Percentiles rank a stretch among this genome's conserved stretches.
Evolutionary conservation across 2,797 vertebrate species (phyloP).

Genomic region (Amblyopsis hoosieri): DNA sequence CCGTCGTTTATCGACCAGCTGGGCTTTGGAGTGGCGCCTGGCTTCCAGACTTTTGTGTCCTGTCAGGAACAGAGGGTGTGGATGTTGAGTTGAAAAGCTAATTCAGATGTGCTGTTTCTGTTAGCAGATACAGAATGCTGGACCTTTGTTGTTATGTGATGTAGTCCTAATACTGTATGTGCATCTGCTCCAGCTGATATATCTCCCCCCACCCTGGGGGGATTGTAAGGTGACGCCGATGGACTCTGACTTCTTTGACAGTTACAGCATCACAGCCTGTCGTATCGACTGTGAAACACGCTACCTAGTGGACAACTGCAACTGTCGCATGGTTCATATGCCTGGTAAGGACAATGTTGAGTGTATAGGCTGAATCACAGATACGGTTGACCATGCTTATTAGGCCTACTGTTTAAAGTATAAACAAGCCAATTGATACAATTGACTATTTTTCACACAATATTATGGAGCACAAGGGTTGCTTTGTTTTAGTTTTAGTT

Average conservation of each 20-base stretch:
- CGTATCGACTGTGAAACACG: slow-evolving; percentile 98
- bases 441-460: not conserved
- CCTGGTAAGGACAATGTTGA: slow-evolving; percentile 79
- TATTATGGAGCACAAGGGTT: not conserved
- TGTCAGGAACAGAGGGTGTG: slow-evolving; percentile 82
- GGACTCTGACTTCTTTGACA: slow-evolving; percentile 93
- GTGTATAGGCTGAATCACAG: too few relatives aligned
- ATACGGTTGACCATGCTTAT: too few relatives aligned
- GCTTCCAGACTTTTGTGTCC: slow-evolving; percentile 84
- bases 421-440: too few relatives aligned
- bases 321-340: slow-evolving; percentile 99
- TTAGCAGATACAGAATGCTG: too few relatives aligned
- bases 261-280: slow-evolving; percentile 96
- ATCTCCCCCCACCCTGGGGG: slow-evolving; percentile 95
- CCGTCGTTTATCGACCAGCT: slow-evolving; percentile 96
- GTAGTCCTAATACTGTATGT: not conserved
- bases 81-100: not conserved
- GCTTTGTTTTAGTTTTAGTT: slow-evolving; percentile 8
- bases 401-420: too few relatives aligned
- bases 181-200: slow-evolving; percentile 84
- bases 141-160: slow-evolving; percentile 2
- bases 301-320: slow-evolving; percentile 98
- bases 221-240: slow-evolving; percentile 90
- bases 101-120: too few relatives aligned
- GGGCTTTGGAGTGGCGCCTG: slow-evolving; percentile 86